Evolutionary conservation across 2,113 vertebrate genomes (phyloP), one percentile per base, ranked within the genome.

Genomic region (Butastur rufipennis): DNA sequence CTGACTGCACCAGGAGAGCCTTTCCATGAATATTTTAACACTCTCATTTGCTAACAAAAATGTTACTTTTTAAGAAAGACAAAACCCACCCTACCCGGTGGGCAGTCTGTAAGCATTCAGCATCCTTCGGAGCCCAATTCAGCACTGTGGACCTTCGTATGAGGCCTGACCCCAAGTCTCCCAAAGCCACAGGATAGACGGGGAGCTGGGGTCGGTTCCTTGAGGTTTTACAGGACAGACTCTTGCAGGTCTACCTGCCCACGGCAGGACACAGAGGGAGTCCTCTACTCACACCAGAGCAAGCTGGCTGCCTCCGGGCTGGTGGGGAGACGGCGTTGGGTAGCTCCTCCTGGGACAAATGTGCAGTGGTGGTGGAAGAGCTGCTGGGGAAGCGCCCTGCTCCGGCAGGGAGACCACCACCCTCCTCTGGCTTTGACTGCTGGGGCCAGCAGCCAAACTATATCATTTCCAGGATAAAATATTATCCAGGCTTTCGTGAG

Each of bases 31-130:
- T 42, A 85, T 78, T 80, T 78, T 52, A 91, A 67, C 52, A 42
- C 36, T 40, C 25, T 42, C 34, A 52, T 47, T 70, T 78, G 59
- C 45, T 67, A 78, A 86, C 1, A 1, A 71, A 81, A 72, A 40
- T 10, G 29, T 45, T 78, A 68, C 42, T 78, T 81, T 66, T 72
- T n/a, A 72, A 73, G 29, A 72, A 38, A 62, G 53, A 72, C 43
- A 62, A 90, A 52, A 16, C 0, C 2, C 20, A 55, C 26, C 27
- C 50, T 48, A 65, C 8, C 16, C 0, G 0, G 23, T 67, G 34
- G 22, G 53, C 47, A 32, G 59, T 18, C 75, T 81, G 47, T 32
- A 62, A 73, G 42, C 18, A 9, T 61, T 62, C 13, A 32, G 47
- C 6, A 5, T 31, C 38, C 21, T 61, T 23, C 27, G 29, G 34